phyloP scores from a whole-genome alignment of 30 jellyfish, hydroid and myxozoan genomes.

The Pelagia noctiluca region DNA sequence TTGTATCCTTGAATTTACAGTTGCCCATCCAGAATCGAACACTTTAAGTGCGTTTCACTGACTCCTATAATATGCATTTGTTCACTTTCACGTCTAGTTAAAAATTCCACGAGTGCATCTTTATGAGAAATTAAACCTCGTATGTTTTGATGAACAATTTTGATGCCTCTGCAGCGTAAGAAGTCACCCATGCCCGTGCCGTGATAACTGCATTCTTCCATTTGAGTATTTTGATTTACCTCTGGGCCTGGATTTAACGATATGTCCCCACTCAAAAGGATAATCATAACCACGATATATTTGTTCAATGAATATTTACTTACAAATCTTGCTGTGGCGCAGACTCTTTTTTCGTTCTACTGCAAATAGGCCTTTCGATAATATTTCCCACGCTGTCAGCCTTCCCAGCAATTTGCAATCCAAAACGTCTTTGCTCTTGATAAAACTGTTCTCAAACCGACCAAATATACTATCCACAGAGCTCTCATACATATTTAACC shows the following conservation, averaged over 20 bases:
- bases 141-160: conserved; percentile 44
- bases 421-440: no score
- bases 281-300: conserved; percentile 6
- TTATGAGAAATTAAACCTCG: conserved; percentile 37
- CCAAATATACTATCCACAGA: no score
- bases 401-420: conserved; percentile 39
- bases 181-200: conserved; percentile 9
- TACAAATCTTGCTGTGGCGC: neutral
- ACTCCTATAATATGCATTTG: conserved; percentile 30
- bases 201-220: neutral
- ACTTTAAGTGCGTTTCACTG: conserved; percentile 28
- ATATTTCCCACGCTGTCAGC: conserved; percentile 21
- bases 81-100: conserved; percentile 6
- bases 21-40: conserved; percentile 43
- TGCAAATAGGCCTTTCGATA: conserved; percentile 54
- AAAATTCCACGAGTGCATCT: conserved; percentile 32
- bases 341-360: conserved; percentile 14
- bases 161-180: conserved; percentile 22
- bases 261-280: conserved; percentile 15
- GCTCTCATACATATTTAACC: no score
- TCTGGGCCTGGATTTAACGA: conserved; percentile 22
- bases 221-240: neutral
- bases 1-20: conserved; percentile 41
- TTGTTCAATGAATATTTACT: neutral
- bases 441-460: no score